phyloP scores from a whole-genome alignment of 1,140 invertebrate species.

The Caenorhabditis latens region DNA sequence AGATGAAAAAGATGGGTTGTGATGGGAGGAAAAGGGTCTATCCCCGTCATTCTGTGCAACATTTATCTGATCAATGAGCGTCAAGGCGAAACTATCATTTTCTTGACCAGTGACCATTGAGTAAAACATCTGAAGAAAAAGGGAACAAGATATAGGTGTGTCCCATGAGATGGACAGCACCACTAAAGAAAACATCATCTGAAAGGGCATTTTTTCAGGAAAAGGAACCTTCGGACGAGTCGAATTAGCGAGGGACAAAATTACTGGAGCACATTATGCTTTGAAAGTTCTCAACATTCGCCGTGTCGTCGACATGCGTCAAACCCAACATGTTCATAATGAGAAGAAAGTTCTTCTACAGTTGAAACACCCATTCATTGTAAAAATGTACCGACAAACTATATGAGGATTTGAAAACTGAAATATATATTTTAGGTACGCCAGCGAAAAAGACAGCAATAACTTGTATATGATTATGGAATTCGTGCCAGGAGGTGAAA shows the following conservation, averaged over 20 bases:
- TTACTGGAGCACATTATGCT: constrained; percentile 73
- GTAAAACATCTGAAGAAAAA: not conserved
- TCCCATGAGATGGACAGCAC: constrained; percentile 6
- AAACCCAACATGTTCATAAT: constrained; percentile 75
- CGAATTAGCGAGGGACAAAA: constrained; percentile 70
- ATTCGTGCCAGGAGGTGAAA: constrained; percentile 92
- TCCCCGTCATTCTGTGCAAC: constrained; percentile 40
- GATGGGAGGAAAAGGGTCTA: not conserved
- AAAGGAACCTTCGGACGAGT: constrained; percentile 76
- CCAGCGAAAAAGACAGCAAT: constrained; percentile 88
- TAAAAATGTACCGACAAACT: constrained; percentile 69
- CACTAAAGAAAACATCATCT: not conserved
- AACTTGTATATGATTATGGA: constrained; percentile 95
- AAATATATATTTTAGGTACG: constrained; percentile 83
- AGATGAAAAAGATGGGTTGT: not conserved
- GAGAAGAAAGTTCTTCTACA: constrained; percentile 72
- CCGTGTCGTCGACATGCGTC: constrained; percentile 70
- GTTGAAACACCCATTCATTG: constrained; percentile 75
- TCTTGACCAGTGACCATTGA: constrained; percentile 47
- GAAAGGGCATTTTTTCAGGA: constrained; percentile 67
- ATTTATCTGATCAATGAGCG: constrained; percentile 45
- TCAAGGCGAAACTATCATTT: constrained; percentile 28
- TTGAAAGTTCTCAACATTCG: constrained; percentile 72
- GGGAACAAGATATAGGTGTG: constrained; percentile 35
- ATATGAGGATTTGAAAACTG: not conserved